Base-by-base conservation (phyloP, 2,797 vertebrate genomes). In the Arrhamphus sclerolepis region DNA sequence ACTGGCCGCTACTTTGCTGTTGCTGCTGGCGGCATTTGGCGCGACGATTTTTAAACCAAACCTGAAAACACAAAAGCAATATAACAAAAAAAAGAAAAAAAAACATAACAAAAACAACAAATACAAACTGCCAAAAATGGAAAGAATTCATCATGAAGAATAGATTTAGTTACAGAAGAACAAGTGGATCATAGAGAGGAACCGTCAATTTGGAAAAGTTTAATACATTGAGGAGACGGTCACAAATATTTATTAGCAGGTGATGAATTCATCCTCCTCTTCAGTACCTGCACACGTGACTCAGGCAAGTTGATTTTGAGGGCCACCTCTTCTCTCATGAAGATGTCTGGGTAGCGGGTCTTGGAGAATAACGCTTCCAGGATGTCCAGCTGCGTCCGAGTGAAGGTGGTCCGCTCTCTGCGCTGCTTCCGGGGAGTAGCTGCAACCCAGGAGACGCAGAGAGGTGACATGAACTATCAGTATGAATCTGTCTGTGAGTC, bases 281-380 rank as follows among this genome's bases (percentile, higher is more conserved):
- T 2, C 52, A 24, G 77, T 93, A 98, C 96, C 96, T 98, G 96
- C 55, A 98, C 96, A 49, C 96, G 93, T 72, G 97, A 98, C 89
- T 98, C 97, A 0, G 97, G 98, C 83, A 98, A 94, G 84, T 96
- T 97, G 85, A 98, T 98, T 79, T 97, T 95, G 74, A 98, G 92
- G 46, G 97, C 97, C 92, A 98, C 92, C 85, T 98, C 97, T 86
- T 98, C 97, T n/a, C 97, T 92, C 97, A 98, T 98, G 84, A 98
- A 98, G 93, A 98, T 98, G 91, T 98, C 97, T 0, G 97, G 97
- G 85, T 98, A 98, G 87, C 97, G 95, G 29, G 97, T 98, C 83
- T 98, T 98, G 65, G 97, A 96, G 92, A 98, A 98, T 87, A 97
- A 93, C 3, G 96, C 92, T 87, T 98, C 97, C 82, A 98, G 77